Conservation (phyloP, 2,888 invertebrate genomes). For the Apamea anceps region DNA sequence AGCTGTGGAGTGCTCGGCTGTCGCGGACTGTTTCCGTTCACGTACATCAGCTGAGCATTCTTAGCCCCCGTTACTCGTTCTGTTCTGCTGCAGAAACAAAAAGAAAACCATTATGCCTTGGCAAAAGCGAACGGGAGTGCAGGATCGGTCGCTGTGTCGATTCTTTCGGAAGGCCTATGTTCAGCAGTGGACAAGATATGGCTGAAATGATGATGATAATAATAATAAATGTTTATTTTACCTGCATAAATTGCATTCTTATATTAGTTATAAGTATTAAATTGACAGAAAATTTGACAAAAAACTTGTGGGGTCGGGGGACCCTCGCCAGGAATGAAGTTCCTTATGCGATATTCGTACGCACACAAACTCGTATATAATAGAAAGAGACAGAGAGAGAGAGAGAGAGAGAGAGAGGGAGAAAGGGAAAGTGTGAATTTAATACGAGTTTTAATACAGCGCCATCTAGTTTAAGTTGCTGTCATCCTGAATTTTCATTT, state of each 20-base stretch:
- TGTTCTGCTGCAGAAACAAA: constrained; percentile 32
- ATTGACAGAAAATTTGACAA: not conserved
- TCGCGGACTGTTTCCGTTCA: constrained; percentile 77
- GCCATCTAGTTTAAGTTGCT: too few species aligned
- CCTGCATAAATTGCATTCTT: not conserved
- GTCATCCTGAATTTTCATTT: too few species aligned
- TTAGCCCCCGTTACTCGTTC: constrained; percentile 77
- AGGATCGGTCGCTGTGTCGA: not conserved
- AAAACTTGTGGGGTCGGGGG: too few species aligned
- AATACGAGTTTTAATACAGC: too few species aligned
- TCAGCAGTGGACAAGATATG: too few species aligned
- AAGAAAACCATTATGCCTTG: not conserved
- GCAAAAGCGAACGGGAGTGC: not conserved
- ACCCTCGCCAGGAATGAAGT: too few species aligned
- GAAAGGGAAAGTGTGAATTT: too few species aligned
- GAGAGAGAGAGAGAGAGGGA: too few species aligned
- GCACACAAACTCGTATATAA: too few species aligned
- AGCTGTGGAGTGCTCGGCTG: constrained; percentile 84
- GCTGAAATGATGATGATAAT: not conserved
- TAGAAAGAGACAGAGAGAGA: too few species aligned
- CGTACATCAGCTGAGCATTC: constrained; percentile 82
- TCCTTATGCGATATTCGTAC: too few species aligned
- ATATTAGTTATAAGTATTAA: not conserved
- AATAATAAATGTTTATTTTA: not conserved
- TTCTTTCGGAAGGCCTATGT: not conserved